Base-by-base conservation (phyloP, 2,113 vertebrate species). In the Oenanthe melanoleuca region DNA sequence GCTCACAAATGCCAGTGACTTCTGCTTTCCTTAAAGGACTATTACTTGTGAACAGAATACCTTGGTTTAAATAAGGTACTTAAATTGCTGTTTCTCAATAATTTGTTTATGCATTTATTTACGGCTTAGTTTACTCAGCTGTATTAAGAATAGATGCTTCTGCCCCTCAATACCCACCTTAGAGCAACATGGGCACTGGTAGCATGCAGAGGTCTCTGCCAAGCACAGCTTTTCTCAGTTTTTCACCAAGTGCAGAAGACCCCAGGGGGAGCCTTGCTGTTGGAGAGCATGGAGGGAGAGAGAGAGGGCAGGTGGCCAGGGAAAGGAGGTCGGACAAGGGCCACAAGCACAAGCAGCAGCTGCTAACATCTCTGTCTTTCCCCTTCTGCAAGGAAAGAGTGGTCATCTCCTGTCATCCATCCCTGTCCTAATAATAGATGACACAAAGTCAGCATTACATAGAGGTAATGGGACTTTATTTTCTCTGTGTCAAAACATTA, bases 131-230 rank as follows among this genome's bases (percentile, higher is more conserved):
- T 87, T 33, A 31, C 44, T 75, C 2, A 1, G 19, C 21, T 82
- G 55, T 40, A 34, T 55, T 71, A 74, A 31, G 37, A 81, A 71
- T 17, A 69, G 60, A n/a, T 47, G 28, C 53, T 80, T 59, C 37
- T 86, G 47, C 61, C 29, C 29, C 53, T 80, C 9, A 6, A 19
- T 29, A 33, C 4, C 33, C 15, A 50, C 25, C 24, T 69, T 2
- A 3, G 65, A 82, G 57, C 2, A 8, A 6, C 0, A 0, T 1
- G 3, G 44, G 47, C 3, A 2, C 18, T 5, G 1, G 52, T 19
- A 24, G 18, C 0, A 0, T 45, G 49, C 1, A 2, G 31, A 10
- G 24, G 24, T 65, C 59, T 80, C 55, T 94, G 64, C 49, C 37
- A 56, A 56, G 26, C 69, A 44, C 38, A 57, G 37, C 24, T 55